A percentile compares a stretch with the other conserved stretches of the same genome.
These are phyloP conservation scores for Spheniscus humboldti DNA, from an alignment of 2,797 vertebrate species.

Conservation along the genomic window DNA sequence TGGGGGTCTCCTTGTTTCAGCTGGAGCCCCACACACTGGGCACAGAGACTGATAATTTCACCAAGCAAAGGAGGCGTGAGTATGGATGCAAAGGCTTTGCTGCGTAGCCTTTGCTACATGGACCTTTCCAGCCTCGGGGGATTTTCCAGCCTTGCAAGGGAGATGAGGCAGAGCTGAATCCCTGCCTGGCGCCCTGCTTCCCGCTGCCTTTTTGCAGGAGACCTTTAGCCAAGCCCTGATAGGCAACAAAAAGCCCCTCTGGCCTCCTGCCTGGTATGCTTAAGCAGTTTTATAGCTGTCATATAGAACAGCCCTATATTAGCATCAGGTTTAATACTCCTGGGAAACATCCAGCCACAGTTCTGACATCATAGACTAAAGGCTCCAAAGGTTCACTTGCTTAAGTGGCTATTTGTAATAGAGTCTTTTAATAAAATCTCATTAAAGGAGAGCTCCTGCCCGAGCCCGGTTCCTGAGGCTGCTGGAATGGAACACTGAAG, in stretches of 20 bases:
- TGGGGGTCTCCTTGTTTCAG: neutral
- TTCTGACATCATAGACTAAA: slow-evolving; percentile 52
- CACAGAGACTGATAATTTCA: neutral
- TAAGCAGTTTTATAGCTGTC: slow-evolving; percentile 55
- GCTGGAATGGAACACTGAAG: neutral
- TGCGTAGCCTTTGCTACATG: rapidly evolving
- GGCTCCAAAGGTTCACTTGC: slow-evolving; percentile 49
- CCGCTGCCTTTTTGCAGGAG: neutral
- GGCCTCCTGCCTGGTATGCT: slow-evolving; percentile 38
- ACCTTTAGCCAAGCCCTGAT: slow-evolving; percentile 27
- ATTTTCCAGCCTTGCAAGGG: neutral
- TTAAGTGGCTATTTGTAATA: slow-evolving; percentile 62
- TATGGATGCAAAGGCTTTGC: neutral
- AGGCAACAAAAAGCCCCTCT: slow-evolving; percentile 33
- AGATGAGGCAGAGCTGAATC: neutral
- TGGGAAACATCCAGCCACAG: slow-evolving; percentile 45
- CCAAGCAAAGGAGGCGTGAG: rapidly evolving
- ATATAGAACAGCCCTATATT: slow-evolving; percentile 43
- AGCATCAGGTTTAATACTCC: slow-evolving; percentile 48
- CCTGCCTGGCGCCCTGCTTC: neutral
- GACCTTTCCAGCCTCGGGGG: neutral
- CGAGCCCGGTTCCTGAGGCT: neutral
- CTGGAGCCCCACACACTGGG: neutral
- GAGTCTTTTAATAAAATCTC: slow-evolving; percentile 63
- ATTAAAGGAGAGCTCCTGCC: slow-evolving; percentile 46